Evolutionary conservation across 2,113 vertebrate species (phyloP), one percentile per base, ranked within the genome.

Genomic region (Protomyctophum bolini): DNA sequence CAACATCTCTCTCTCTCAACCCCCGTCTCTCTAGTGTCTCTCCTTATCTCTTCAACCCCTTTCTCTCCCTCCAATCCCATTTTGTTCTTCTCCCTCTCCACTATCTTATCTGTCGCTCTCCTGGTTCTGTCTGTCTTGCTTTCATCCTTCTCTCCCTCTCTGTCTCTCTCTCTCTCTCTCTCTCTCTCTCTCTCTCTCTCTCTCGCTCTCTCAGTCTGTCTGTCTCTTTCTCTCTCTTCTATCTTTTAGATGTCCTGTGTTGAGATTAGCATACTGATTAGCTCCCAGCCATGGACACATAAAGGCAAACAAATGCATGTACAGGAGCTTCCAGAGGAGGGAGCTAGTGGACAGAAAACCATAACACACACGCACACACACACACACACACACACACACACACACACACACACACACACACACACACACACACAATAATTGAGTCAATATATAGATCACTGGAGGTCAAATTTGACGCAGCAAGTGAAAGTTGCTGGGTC

Each of bases 321-420:
- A 88, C 78, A 85, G 72, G 65, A 94, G 92, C 89, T 88, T 93
- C 96, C 96, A 96, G 95, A 89, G 89, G 96, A 94, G 96, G 95
- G 95, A 94, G 95, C 95, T 90, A 93, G 91, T 89, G 92, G 86
- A 90, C 93, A 84, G 87, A 89, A 83, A 61, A 70, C 66, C 6
- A 63, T 63, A 58, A 15, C 55, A n/a, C 55, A 57, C n/a, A 4
- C 55, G 15, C 15, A 4, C 56, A 58, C 56, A 15, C 56, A 58
- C 56, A 15, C 56, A 57, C 56, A 15, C 56, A 58, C 56, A 14
- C 56, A 58, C 56, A 4, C 56, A 58, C 54, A 4, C 14, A 58
- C 21, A 63, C 45, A 46, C 46, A 8, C 10, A 48, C 9, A 62
- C 51, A 66, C 54, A 6, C 50, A 65, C 46, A 52, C 68, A 63